phyloP scores from a whole-genome alignment of 1,140 invertebrate species.

The Drosophila watanabei region DNA sequence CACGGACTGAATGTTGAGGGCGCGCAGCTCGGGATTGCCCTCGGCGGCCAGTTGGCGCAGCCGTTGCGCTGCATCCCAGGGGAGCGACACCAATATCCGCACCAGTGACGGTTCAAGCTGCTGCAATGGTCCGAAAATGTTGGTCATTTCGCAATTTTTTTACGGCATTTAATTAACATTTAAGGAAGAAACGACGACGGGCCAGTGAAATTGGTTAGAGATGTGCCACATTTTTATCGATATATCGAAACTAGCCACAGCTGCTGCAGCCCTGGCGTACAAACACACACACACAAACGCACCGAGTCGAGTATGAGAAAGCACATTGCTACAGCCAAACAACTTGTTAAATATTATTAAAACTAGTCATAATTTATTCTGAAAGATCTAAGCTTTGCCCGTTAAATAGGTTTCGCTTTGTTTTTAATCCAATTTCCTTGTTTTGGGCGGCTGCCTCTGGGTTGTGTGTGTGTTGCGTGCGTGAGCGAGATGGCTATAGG shows the following conservation, averaged over 20 bases:
- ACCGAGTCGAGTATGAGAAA: conserved; percentile 8
- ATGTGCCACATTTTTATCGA: conserved; percentile 45
- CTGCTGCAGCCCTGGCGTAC: conserved; percentile 48
- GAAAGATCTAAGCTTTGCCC: not conserved
- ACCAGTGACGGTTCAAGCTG: conserved; percentile 97
- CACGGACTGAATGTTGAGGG: conserved; percentile 97
- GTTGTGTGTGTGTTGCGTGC: conserved; percentile 27
- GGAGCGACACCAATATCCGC: conserved; percentile 98
- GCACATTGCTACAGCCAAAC: conserved; percentile 28
- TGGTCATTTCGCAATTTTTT: conserved; percentile 31
- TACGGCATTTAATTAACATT: conserved; percentile 48
- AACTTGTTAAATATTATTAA: conserved; percentile 14
- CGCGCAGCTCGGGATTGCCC: conserved; percentile 93
- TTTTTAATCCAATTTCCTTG: conserved; percentile 14
- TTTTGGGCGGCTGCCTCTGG: conserved; percentile 50
- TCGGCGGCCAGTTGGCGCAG: conserved; percentile 95
- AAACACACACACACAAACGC: conserved; percentile 12
- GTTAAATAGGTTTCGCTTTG: too few relatives aligned
- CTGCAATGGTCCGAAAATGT: conserved; percentile 40
- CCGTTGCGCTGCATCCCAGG: conserved; percentile 95
- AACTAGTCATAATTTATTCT: not conserved
- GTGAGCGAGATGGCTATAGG: conserved; percentile 64
- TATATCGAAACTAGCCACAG: conserved; percentile 1
- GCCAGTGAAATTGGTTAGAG: conserved; percentile 36
- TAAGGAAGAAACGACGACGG: conserved; percentile 22